phyloP scores from a whole-genome alignment of 2,888 invertebrate species.

The Hyles lineata region DNA sequence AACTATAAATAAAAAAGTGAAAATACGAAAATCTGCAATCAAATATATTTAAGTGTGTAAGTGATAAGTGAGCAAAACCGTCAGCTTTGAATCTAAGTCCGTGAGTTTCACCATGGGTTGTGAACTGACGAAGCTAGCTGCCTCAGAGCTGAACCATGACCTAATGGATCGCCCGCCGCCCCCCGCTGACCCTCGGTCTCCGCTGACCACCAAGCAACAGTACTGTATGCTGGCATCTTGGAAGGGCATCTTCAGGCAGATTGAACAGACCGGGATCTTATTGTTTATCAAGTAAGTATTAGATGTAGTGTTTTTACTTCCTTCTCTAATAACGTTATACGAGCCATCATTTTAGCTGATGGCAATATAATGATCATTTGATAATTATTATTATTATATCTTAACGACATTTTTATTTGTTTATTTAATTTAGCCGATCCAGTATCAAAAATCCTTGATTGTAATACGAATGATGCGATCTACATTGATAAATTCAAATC shows the following conservation, averaged over 20 bases:
- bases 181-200: constrained; percentile 90
- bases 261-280: constrained; percentile 93
- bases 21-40: neutral
- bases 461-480: too few relatives aligned
- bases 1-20: constrained; percentile 18
- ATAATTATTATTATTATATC: too few relatives aligned
- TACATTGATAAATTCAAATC: too few relatives aligned
- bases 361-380: too few relatives aligned
- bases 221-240: constrained; percentile 95
- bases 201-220: constrained; percentile 93
- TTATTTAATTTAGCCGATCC: too few relatives aligned
- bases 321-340: too few relatives aligned
- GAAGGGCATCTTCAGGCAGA: constrained; percentile 95
- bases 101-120: constrained; percentile 86
- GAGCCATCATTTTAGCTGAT: neutral
- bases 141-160: constrained; percentile 74
- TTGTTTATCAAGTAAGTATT: constrained; percentile 94
- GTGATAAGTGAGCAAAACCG: neutral
- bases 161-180: constrained; percentile 87
- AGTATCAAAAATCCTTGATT: too few relatives aligned
- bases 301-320: neutral
- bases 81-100: neutral
- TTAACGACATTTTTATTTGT: too few relatives aligned
- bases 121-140: constrained; percentile 89
- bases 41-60: neutral